These are phyloP conservation scores for Panopea generosa DNA, from an alignment of 2,888 invertebrate genomes.

Conservation along the genomic window DNA sequence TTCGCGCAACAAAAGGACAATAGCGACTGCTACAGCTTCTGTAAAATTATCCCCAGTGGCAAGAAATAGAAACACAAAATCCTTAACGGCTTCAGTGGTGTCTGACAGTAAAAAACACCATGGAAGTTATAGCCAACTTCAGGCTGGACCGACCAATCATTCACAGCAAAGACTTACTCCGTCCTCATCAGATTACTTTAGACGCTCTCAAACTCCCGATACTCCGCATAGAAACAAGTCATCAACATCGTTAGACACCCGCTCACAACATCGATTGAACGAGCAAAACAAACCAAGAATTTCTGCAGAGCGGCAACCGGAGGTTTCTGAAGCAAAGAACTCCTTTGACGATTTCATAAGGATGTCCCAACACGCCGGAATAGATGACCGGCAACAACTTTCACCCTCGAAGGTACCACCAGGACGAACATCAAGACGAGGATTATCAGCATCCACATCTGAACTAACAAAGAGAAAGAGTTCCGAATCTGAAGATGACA, in stretches of 20 bases:
- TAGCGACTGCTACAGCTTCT: conserved; percentile 4
- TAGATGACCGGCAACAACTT: conserved; percentile 21
- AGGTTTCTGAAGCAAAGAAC: conserved; percentile 34
- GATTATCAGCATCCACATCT: conserved; percentile 27
- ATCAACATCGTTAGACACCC: neutral
- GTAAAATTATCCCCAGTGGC: neutral
- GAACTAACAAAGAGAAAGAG: neutral
- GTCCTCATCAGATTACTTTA: conserved; percentile 3
- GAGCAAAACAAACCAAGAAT: too few species aligned
- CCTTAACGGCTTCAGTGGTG: neutral
- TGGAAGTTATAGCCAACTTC: conserved; percentile 30
- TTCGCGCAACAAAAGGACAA: conserved; percentile 32
- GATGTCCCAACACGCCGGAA: conserved; percentile 49
- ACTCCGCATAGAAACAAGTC: neutral
- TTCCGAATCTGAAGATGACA: conserved; percentile 5
- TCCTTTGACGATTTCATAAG: conserved; percentile 52
- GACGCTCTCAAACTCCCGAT: neutral
- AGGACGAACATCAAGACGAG: conserved; percentile 24
- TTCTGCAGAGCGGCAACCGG: neutral
- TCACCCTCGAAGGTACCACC: conserved; percentile 22
- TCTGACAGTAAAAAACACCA: conserved; percentile 6
- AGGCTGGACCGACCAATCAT: conserved; percentile 6
- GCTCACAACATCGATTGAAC: too few species aligned
- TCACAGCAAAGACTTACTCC: neutral
- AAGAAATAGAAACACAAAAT: neutral